phyloP scores from a whole-genome alignment of 2,113 vertebrate species.

The Aplodontia rufa region DNA sequence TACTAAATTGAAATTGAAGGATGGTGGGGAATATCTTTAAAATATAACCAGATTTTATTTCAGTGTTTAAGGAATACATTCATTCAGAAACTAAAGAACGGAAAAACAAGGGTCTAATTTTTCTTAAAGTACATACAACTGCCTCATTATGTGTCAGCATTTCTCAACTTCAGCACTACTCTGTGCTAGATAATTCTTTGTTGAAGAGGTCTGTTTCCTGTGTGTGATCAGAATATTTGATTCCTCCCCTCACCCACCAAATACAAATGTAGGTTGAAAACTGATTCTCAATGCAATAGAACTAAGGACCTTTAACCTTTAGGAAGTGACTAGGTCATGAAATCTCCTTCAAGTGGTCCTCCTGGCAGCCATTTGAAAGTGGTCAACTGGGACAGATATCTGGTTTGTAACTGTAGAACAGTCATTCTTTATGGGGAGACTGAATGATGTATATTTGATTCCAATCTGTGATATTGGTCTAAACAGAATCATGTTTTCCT shows the following conservation, averaged over 20 bases:
- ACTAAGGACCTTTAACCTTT: neutral
- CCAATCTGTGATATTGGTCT: neutral
- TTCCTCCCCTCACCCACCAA: no score
- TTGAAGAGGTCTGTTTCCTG: neutral
- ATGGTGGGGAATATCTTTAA: neutral
- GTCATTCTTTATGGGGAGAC: conserved; percentile 27
- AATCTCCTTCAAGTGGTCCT: neutral
- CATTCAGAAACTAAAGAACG: conserved; percentile 16
- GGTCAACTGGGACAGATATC: neutral
- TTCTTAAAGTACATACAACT: neutral
- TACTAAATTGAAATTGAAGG: conserved; percentile 50
- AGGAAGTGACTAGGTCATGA: neutral
- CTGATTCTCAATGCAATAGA: neutral
- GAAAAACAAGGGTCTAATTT: neutral
- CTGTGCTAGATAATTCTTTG: neutral
- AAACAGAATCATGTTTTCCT: conserved; percentile 46
- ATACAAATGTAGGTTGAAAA: neutral
- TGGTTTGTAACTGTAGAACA: neutral
- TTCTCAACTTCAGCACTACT: neutral
- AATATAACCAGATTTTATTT: conserved; percentile 45
- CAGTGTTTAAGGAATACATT: neutral
- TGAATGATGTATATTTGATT: conserved; percentile 16
- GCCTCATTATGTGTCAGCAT: neutral
- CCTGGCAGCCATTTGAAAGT: conserved; percentile 8
- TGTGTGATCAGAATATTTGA: neutral